Evolutionary conservation across 2,888 invertebrate species (phyloP), one percentile per base, ranked within the genome.

Genomic region (Pollenia griseotomentosa): DNA sequence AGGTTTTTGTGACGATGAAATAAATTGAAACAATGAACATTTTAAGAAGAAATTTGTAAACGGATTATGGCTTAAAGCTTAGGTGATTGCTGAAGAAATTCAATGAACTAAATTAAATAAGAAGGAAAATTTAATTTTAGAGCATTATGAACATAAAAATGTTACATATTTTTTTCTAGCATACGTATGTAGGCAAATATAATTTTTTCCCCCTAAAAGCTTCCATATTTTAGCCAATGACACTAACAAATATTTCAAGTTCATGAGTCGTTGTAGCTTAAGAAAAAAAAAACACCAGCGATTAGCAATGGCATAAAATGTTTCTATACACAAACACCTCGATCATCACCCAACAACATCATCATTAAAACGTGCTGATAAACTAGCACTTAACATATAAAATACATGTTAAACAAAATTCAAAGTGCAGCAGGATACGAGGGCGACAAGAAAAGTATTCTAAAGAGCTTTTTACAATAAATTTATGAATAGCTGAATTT

Each of bases 401-500:
- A 70, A 74, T 63, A 61, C 74, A 70, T 83, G 85, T 77, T 77
- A 33, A 75, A 63, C 82, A 59, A 75, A 73, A 74, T 33, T 48
- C 16, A 74, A 75, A 55, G 57, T 71, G 55, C 1, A 9, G 11
- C 10, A 44, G 44, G 11, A 10, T 3, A 71, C 42, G 80, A 79
- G 61, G 53, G 3, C 1, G 2, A 7, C 9, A 10, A 4, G 11
- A 40, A 6, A 61, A 70, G 59, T n/a, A 2, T 12, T 79, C 40
- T 46, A 48, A 61, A 48, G 8, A 40, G 14, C 40, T 61, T n/a
- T 42, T 2, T 3, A n/a, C 5, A 11, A 48, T 2, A 6, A 33
- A 6, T 33, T 23, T 23, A 33, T 33, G 33, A 6, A 33, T 33
- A 33, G 23, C 23, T 23, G 23, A 23, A 23, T 23, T 23, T 23